Evolutionary conservation across 2,797 vertebrate species (phyloP), one percentile per base, ranked within the genome.

Genomic region (Philypnodon macrostomus): DNA sequence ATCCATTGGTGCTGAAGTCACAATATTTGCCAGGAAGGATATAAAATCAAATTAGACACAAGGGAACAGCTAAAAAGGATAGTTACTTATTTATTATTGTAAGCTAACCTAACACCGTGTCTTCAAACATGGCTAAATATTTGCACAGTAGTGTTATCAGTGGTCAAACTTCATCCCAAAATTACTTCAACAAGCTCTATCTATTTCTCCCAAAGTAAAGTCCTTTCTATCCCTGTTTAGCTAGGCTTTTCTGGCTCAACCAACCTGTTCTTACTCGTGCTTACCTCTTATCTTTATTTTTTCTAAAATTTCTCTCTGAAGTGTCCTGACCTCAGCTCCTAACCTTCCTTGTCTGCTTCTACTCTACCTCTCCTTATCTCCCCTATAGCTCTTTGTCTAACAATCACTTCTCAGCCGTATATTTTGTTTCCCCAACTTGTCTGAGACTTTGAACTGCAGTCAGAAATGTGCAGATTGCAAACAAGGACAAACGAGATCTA

Each of bases 181-280:
- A 27, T 53, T 54, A 77, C 35, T 21, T 46, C 47, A 24, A n/a
- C 37, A 29, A 19, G 39, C 36, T 40, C 33, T 10, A 37, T 36
- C 48, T 53, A 35, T 39, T 46, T 39, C 34, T 60, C 42, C 44
- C 12, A 45, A 27, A 37, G 53, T 52, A 27, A 65, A 67, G 26
- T 40, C 13, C 47, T 63, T 70, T n/a, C n/a, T 63, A 67, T 77
- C 59, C 66, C 55, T 52, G 26, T 51, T 66, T 61, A 58, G 69
- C 55, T 55, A 48, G 33, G 9, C 12, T 53, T 18, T 15, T 51
- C n/a, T n/a, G n/a, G n/a, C n/a, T n/a, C n/a, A n/a, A n/a, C n/a
- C n/a, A n/a, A n/a, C n/a, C n/a, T n/a, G n/a, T n/a, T n/a, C n/a
- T n/a, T n/a, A n/a, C n/a, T 26, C 27, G 30, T 5, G 15, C 7